Conservation (phyloP, 2,113 vertebrate species). For the Aldabrachelys gigantea region DNA sequence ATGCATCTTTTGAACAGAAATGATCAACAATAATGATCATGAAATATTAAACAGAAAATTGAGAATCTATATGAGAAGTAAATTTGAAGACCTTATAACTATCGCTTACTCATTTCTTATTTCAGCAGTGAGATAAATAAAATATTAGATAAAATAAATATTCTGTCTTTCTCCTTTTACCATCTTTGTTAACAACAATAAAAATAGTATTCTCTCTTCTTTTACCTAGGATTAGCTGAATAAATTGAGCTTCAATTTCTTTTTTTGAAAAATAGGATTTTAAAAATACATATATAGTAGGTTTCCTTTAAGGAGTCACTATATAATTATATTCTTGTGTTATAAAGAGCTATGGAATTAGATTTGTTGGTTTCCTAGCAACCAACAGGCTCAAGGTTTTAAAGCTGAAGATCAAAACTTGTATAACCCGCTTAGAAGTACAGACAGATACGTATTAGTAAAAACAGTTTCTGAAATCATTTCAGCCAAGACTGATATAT, state of each 20-base stretch:
- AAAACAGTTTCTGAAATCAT: slow-evolving; percentile 62
- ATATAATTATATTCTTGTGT: slow-evolving; percentile 65
- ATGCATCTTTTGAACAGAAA: slow-evolving; percentile 67
- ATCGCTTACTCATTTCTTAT: slow-evolving; percentile 59
- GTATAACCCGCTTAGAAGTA: slow-evolving; percentile 66
- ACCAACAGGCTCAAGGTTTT: slow-evolving; percentile 65
- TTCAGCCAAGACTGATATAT: slow-evolving; percentile 42
- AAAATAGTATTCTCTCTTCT: background rate
- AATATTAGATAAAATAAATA: slow-evolving; percentile 45
- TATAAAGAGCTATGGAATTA: slow-evolving; percentile 61
- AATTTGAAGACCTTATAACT: slow-evolving; percentile 66
- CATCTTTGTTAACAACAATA: slow-evolving; percentile 13
- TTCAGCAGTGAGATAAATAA: slow-evolving; percentile 51
- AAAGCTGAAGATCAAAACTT: slow-evolving; percentile 65
- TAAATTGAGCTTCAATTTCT: slow-evolving; percentile 61
- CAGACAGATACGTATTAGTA: slow-evolving; percentile 60
- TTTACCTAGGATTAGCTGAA: slow-evolving; percentile 42
- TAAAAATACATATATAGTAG: background rate
- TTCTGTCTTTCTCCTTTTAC: slow-evolving; percentile 14
- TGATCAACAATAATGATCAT: slow-evolving; percentile 71
- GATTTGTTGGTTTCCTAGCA: slow-evolving; percentile 79
- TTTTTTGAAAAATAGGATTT: slow-evolving; percentile 11
- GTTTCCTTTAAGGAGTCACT: slow-evolving; percentile 51
- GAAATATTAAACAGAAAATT: slow-evolving; percentile 77
- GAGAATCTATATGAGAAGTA: slow-evolving; percentile 64